phyloP scores from a whole-genome alignment of 2,797 vertebrate species.

The Pteropus rufus region DNA sequence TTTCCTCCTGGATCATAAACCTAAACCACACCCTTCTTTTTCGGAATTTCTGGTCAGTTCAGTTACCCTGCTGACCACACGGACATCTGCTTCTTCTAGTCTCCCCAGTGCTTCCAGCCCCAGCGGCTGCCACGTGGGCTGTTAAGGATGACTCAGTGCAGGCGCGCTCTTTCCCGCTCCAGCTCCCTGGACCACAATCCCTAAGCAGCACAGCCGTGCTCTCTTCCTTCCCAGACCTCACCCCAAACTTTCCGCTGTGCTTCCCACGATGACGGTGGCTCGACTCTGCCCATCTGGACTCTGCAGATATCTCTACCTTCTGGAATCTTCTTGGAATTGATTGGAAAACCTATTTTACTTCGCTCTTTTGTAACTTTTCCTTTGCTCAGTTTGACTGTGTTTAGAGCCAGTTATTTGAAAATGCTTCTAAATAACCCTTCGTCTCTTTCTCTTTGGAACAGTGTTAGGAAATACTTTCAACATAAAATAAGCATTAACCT shows the following conservation, averaged over 20 bases:
- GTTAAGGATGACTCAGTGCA: neutral
- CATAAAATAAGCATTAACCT: neutral
- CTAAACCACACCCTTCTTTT: neutral
- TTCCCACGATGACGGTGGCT: neutral
- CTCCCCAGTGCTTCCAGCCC: neutral
- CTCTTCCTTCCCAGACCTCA: conserved; percentile 9
- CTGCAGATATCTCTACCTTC: neutral
- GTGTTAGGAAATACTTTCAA: neutral
- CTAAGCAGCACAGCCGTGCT: neutral
- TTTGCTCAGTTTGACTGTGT: neutral
- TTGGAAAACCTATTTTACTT: neutral
- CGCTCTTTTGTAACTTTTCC: neutral
- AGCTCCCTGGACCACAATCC: neutral
- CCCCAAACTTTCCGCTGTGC: neutral
- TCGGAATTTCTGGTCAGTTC: neutral
- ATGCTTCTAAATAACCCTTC: neutral
- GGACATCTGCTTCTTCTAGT: neutral
- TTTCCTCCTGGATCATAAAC: neutral
- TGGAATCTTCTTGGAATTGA: neutral
- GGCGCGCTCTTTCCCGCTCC: neutral
- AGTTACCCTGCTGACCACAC: neutral
- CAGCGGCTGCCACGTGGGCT: neutral
- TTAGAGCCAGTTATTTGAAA: neutral
- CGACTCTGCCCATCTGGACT: neutral
- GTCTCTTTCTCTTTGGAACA: neutral